Base-by-base conservation (phyloP, 2,797 vertebrate genomes). In the Coracias cyanogaster region DNA sequence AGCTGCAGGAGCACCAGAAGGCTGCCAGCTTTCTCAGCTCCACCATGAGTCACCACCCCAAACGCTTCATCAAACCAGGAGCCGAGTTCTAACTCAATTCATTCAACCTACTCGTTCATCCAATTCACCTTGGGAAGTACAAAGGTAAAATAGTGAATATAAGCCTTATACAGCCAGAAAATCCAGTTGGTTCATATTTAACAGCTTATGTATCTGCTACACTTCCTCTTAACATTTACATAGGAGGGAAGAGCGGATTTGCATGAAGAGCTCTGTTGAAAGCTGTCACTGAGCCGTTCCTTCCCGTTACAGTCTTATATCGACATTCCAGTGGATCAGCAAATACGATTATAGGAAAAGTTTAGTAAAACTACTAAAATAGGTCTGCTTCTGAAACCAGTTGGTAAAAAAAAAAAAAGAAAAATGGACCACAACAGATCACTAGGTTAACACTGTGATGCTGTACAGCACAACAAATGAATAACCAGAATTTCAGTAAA, bases 171-270 rank as follows among this genome's bases (percentile, higher is more conserved):
- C 86, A 97, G 95, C 90, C 81, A 89, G 92, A 92, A 94, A 90
- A 95, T 69, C 74, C 92, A 94, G 77, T 45, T 88, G 58, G 86
- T 84, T 92, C 77, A 45, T 19, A 19, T 72, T 90, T 81, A 93
- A 83, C 51, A 84, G 77, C 73, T 94, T 83, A 81, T 8, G 4
- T 79, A 86, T 55, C 90, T 86, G 74, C 48, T 81, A 65, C 15
- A 21, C 70, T 87, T 93, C 55, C 82, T 58, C 64, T 73, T 90
- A 90, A 80, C 88, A 93, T 93, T 93, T 92, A 92, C 89, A 93
- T 80, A 96, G 88, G 77, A 84, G 48, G 55, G 29, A 45, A 94
- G 89, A 86, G 86, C 81, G 94, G 92, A 96, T 96, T 92, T 93
- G 90, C 90, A 93, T 77, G 35, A 58, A 89, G 81, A 90, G 83